Evolutionary conservation across 2,113 vertebrate species (phyloP).

Genomic region (Sturnus vulgaris): DNA sequence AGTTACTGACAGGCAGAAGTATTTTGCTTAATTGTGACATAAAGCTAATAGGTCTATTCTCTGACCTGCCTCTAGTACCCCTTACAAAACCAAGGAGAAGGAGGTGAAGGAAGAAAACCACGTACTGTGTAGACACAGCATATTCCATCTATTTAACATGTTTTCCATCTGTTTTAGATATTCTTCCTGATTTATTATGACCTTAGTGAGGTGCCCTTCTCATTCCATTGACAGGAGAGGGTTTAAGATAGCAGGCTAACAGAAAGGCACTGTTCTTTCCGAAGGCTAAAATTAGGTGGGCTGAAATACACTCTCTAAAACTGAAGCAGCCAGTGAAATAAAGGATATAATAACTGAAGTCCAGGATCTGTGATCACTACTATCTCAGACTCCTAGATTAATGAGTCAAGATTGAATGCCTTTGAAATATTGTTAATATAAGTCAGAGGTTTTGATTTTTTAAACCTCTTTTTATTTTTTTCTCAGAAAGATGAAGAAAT

Average conservation of each 20-base stretch:
- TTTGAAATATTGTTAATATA: neutral
- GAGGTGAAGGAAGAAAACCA: neutral
- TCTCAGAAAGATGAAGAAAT: neutral
- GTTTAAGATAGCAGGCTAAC: neutral
- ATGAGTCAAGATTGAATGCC: neutral
- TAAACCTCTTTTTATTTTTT: neutral
- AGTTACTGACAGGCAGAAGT: neutral
- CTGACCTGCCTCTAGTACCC: neutral
- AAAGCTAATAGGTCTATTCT: neutral
- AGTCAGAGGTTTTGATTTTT: neutral
- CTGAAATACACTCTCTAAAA: neutral
- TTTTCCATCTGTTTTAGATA: neutral
- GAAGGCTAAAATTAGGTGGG: neutral
- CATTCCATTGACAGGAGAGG: neutral
- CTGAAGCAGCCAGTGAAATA: neutral
- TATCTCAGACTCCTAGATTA: neutral
- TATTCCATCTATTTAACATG: neutral
- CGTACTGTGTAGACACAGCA: neutral
- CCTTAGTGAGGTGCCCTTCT: neutral
- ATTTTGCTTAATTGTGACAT: neutral
- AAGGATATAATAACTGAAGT: neutral
- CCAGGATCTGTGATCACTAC: neutral
- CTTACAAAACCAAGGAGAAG: neutral
- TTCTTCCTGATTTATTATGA: neutral
- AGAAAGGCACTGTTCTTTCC: neutral